A percentile compares a stretch with the other conserved stretches of the same genome.
Conservation (phyloP, 2,797 vertebrate genomes). For the Myotis findleyi region DNA sequence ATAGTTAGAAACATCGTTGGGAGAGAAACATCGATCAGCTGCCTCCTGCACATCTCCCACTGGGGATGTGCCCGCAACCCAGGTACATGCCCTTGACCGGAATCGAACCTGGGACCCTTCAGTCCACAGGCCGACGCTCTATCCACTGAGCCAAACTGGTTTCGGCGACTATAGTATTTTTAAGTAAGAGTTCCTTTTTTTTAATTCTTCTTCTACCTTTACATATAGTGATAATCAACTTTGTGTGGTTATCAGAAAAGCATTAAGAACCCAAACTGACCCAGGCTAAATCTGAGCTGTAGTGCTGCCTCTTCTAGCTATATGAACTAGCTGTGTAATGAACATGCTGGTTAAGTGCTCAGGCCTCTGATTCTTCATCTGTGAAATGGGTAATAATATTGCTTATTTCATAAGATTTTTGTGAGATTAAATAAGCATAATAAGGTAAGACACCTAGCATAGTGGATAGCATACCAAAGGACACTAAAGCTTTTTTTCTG, state of each 20-base stretch:
- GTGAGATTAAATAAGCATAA: conserved; percentile 1
- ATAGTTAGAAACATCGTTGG: no score
- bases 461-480: not conserved
- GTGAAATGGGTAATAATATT: not conserved
- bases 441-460: not conserved
- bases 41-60: no score
- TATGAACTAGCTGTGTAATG: not conserved
- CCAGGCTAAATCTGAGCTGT: not conserved
- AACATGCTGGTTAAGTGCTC: not conserved
- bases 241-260: not conserved
- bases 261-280: not conserved
- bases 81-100: no score
- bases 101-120: no score
- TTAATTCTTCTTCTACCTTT: conserved; percentile 10
- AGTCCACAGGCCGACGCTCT: no score
- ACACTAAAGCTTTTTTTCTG: not conserved
- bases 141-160: no score
- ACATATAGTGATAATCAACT: not conserved
- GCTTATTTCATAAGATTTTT: not conserved
- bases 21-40: no score
- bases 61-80: no score
- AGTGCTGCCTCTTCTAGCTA: not conserved
- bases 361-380: not conserved
- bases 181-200: not conserved
- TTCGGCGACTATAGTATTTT: not conserved